Evolutionary conservation across 1,140 invertebrate genomes (phyloP).

Genomic region (Caenorhabditis briggsae): DNA sequence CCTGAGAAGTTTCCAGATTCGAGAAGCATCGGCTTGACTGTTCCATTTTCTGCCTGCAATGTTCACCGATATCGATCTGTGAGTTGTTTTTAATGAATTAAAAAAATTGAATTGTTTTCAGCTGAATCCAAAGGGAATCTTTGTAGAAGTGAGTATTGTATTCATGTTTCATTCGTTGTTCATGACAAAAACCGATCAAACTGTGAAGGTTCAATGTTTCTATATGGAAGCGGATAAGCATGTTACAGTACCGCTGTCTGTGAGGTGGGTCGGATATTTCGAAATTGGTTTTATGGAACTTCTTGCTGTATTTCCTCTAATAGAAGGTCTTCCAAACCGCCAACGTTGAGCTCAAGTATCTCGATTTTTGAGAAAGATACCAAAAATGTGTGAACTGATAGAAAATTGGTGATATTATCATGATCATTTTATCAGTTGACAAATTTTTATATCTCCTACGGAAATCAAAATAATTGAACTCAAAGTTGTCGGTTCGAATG

Average conservation of each 20-base stretch:
- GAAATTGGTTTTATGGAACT: not conserved
- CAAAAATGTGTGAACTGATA: too few species aligned
- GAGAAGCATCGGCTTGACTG: constrained; percentile 74
- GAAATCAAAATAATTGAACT: too few species aligned
- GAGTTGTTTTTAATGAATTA: constrained; percentile 20
- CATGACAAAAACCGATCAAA: constrained; percentile 78
- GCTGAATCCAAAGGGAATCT: constrained; percentile 77
- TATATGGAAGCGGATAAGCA: constrained; percentile 78
- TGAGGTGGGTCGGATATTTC: constrained; percentile 68
- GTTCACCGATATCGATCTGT: constrained; percentile 77
- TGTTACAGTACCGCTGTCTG: constrained; percentile 76
- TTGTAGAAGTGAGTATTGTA: constrained; percentile 77
- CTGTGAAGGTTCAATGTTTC: constrained; percentile 77
- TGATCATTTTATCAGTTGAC: too few species aligned
- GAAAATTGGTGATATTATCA: too few species aligned
- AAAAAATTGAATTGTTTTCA: constrained; percentile 63
- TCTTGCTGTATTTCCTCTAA: too few species aligned
- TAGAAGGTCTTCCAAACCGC: too few species aligned
- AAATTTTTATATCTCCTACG: too few species aligned
- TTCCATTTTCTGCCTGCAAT: constrained; percentile 77
- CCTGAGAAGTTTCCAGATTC: constrained; percentile 76
- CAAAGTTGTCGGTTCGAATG: too few species aligned
- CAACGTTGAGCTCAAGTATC: too few species aligned
- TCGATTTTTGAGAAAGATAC: too few species aligned
- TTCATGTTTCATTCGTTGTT: constrained; percentile 78